These are phyloP conservation scores for Lutjanus erythropterus DNA, from an alignment of 2,113 vertebrate species.

Conservation along the genomic window DNA sequence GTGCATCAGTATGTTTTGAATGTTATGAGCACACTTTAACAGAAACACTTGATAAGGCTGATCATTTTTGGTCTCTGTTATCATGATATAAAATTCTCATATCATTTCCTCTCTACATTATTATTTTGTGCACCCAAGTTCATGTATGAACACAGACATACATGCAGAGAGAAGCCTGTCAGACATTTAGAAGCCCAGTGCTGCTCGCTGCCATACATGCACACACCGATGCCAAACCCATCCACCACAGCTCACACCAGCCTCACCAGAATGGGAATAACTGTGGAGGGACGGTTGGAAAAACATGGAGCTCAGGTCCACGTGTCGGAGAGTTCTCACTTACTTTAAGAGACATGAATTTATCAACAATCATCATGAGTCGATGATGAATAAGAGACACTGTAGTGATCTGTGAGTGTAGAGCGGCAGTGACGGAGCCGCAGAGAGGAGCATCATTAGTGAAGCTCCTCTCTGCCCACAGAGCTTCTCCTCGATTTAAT, in stretches of 20 bases:
- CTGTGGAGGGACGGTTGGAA: background rate
- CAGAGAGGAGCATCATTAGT: constrained; percentile 49
- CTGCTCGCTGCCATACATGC: background rate
- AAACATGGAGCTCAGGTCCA: background rate
- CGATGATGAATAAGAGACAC: background rate
- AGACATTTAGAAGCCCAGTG: background rate
- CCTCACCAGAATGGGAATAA: constrained; percentile 48
- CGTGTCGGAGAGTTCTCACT: background rate
- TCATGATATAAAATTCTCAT: too few relatives aligned
- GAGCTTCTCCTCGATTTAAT: constrained; percentile 58
- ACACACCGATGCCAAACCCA: constrained; percentile 31
- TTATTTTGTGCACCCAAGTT: background rate
- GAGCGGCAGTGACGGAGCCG: background rate
- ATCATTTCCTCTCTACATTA: too few relatives aligned
- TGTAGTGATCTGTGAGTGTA: background rate
- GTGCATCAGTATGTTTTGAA: too few relatives aligned
- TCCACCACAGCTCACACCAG: constrained; percentile 45
- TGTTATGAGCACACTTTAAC: too few relatives aligned
- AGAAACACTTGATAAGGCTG: too few relatives aligned
- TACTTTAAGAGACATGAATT: background rate
- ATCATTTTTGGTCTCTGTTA: too few relatives aligned
- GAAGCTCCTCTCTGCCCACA: constrained; percentile 24
- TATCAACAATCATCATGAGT: background rate
- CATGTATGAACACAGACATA: background rate
- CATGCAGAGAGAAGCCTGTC: background rate